Evolutionary conservation across 2,797 vertebrate genomes (phyloP).

Genomic region (Euthynnus affinis): DNA sequence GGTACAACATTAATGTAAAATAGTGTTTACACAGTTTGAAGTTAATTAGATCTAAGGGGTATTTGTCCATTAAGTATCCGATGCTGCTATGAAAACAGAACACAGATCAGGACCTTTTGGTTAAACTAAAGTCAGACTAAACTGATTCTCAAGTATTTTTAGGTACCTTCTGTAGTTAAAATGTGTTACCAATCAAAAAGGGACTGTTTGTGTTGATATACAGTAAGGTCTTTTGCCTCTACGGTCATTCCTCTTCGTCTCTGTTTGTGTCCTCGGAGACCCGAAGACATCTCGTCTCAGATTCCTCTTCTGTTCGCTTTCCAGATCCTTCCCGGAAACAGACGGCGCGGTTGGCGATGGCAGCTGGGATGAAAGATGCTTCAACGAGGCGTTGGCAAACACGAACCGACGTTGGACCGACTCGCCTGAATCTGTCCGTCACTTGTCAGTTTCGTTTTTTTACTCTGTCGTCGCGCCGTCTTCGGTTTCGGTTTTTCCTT

Average conservation of each 20-base stretch:
- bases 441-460: background rate
- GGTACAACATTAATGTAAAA: background rate
- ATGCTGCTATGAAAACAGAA: no score
- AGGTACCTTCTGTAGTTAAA: background rate
- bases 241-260: background rate
- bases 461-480: background rate
- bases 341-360: background rate
- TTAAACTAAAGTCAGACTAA: no score
- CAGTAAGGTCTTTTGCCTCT: no score
- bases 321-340: constrained; percentile 18
- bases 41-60: background rate
- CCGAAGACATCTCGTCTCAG: background rate
- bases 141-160: no score
- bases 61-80: no score
- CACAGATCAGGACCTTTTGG: no score
- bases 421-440: background rate
- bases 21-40: background rate
- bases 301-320: background rate
- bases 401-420: background rate
- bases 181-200: background rate
- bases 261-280: background rate
- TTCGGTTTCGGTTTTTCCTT: constrained; percentile 5
- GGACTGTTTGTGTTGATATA: background rate
- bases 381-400: background rate
- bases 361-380: constrained; percentile 30